Evolutionary conservation across 1,140 invertebrate genomes (phyloP).

Genomic region (Mizuhopecten yessoensis): DNA sequence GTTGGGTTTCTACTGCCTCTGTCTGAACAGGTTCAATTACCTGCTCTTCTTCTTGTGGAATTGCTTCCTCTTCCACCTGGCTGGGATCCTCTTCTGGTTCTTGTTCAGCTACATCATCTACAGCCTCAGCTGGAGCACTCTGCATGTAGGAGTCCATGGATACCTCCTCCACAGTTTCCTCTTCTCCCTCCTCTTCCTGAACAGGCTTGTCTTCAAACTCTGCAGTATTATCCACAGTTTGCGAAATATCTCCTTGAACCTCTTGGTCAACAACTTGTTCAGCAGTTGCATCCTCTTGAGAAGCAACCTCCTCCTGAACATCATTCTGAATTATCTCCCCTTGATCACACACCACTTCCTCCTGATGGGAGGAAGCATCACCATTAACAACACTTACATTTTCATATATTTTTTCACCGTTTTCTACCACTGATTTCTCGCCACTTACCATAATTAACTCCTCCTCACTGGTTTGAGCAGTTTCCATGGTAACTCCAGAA

Average conservation of each 20-base stretch:
- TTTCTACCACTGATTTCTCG: constrained; percentile 18
- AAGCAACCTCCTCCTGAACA: background rate
- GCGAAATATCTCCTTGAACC: background rate
- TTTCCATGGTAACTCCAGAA: constrained; percentile 24
- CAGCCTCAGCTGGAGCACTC: background rate
- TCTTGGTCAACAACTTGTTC: background rate
- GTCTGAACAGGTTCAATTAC: constrained; percentile 6
- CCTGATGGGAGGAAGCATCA: background rate
- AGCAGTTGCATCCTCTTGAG: background rate
- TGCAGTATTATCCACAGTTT: background rate
- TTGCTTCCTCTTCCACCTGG: background rate
- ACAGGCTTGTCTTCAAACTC: background rate
- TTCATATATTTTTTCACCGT: background rate
- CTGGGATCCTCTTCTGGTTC: background rate
- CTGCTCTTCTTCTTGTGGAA: background rate
- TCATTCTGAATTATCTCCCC: constrained; percentile 18
- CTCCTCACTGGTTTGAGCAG: constrained; percentile 14
- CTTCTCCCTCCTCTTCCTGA: background rate
- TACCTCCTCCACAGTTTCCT: background rate
- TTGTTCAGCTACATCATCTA: background rate
- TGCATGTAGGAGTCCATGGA: background rate
- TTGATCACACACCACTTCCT: constrained; percentile 32
- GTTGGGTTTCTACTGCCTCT: background rate
- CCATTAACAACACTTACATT: constrained; percentile 23
- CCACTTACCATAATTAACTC: constrained; percentile 26